Conservation (phyloP, 2,888 invertebrate species). For the Incurvaria masculella region DNA sequence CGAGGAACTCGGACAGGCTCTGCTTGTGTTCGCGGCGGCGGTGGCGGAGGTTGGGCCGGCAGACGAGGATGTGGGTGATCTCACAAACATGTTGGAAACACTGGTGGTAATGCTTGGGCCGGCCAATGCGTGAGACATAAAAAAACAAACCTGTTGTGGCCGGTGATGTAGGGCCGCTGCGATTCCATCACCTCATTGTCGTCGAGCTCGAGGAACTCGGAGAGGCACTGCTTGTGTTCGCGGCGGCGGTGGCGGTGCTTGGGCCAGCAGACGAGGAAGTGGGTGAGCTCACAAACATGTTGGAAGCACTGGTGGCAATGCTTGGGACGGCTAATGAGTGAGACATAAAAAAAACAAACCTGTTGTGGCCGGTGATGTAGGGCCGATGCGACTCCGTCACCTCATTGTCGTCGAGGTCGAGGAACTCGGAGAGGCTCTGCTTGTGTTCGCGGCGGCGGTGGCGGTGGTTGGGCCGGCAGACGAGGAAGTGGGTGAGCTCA, state of each 20-base stretch:
- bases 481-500: slow-evolving; percentile 75
- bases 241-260: slow-evolving; percentile 47
- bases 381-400: slow-evolving; percentile 74
- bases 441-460: slow-evolving; percentile 53
- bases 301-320: too few species aligned
- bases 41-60: slow-evolving; percentile 60
- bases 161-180: slow-evolving; percentile 85
- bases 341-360: slow-evolving; percentile 47
- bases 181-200: slow-evolving; percentile 74
- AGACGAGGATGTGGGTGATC: slow-evolving; percentile 76
- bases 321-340: too few species aligned
- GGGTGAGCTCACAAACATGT: too few species aligned
- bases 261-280: slow-evolving; percentile 75
- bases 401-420: slow-evolving; percentile 84
- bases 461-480: slow-evolving; percentile 65
- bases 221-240: slow-evolving; percentile 65
- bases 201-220: slow-evolving; percentile 86
- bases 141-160: slow-evolving; percentile 69
- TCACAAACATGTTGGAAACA: too few species aligned
- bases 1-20: slow-evolving; percentile 85
- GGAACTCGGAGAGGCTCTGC: slow-evolving; percentile 82
- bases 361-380: slow-evolving; percentile 86
- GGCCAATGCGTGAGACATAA: too few species aligned
- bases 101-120: too few species aligned
- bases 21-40: slow-evolving; percentile 55